Evolutionary conservation across 2,888 invertebrate genomes (phyloP).

Genomic region (Sminthurides aquaticus): DNA sequence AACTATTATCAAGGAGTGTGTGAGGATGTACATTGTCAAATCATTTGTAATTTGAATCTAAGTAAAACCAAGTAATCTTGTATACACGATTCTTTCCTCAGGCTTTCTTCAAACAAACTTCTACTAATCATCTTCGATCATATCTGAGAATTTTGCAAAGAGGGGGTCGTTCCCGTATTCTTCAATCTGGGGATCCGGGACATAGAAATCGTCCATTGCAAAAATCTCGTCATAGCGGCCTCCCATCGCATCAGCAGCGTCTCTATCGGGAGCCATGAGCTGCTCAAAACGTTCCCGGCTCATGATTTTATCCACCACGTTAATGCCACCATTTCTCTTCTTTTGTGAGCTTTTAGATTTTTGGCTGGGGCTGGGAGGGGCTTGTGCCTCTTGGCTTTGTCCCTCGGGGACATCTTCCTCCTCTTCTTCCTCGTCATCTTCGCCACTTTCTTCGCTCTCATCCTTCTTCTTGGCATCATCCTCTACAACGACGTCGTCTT

Average conservation of each 20-base stretch:
- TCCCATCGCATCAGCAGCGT: neutral
- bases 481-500: slow-evolving; percentile 6
- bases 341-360: neutral
- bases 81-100: too few species aligned
- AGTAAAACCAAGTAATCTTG: too few species aligned
- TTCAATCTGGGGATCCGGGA: neutral
- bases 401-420: slow-evolving; percentile 1
- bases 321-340: neutral
- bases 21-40: too few species aligned
- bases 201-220: neutral
- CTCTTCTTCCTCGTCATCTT: slow-evolving; percentile 7
- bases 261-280: neutral
- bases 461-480: neutral
- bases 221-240: neutral
- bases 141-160: neutral
- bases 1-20: too few species aligned
- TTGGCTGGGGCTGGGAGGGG: too few species aligned
- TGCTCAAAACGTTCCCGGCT: neutral
- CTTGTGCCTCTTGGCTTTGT: neutral
- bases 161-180: neutral
- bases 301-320: neutral
- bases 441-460: neutral
- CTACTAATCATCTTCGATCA: neutral
- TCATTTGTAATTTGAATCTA: too few species aligned
- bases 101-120: too few species aligned